Evolutionary conservation across 2,797 vertebrate species (phyloP).

Genomic region (Microchirus variegatus): DNA sequence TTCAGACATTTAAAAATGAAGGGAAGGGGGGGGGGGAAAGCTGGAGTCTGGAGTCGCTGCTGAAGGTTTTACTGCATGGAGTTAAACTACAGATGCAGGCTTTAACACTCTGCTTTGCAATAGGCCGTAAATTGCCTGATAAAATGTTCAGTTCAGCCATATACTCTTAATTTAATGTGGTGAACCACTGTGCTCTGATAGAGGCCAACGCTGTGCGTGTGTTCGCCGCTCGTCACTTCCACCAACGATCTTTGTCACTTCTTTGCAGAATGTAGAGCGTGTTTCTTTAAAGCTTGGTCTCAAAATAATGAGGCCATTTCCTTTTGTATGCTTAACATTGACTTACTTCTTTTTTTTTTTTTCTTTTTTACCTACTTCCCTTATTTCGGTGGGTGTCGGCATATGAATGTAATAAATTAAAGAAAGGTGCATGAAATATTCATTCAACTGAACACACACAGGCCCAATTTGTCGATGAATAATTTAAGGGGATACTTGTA

Average conservation of each 20-base stretch:
- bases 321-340: slow-evolving; percentile 33
- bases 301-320: slow-evolving; percentile 67
- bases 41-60: neutral
- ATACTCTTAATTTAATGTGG: slow-evolving; percentile 34
- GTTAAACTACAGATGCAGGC: neutral
- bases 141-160: slow-evolving; percentile 10
- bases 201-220: slow-evolving; percentile 2
- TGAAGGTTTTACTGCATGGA: neutral
- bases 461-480: slow-evolving; percentile 55
- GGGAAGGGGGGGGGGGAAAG: too few relatives aligned
- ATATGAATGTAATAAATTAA: slow-evolving; percentile 24
- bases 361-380: neutral
- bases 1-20: neutral
- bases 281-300: slow-evolving; percentile 25
- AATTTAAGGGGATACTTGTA: slow-evolving; percentile 43
- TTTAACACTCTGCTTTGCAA: slow-evolving; percentile 40
- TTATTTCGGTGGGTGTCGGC: neutral
- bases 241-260: slow-evolving; percentile 53
- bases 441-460: slow-evolving; percentile 46
- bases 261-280: slow-evolving; percentile 54
- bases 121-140: slow-evolving; percentile 54
- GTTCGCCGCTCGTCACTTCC: slow-evolving; percentile 60
- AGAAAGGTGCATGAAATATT: slow-evolving; percentile 47
- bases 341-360: neutral
- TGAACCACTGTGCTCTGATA: slow-evolving; percentile 50